These are phyloP conservation scores for Lasioglossum vierecki DNA, from an alignment of 2,888 invertebrate genomes.

Conservation along the genomic window DNA sequence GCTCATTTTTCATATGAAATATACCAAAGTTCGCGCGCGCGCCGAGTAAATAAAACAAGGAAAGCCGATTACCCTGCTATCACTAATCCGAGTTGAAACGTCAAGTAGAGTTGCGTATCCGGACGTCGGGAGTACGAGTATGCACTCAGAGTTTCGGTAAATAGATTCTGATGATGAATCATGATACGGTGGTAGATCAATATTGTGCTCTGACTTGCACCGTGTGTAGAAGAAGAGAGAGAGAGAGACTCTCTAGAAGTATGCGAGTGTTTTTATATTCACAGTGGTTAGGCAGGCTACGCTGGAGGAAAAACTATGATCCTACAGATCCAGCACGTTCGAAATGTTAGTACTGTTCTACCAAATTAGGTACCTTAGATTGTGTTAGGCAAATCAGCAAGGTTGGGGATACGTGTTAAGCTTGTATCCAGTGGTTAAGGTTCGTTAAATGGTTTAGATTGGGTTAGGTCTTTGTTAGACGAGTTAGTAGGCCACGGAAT, in stretches of 20 bases:
- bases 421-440: constrained; percentile 12
- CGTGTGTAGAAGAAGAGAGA: neutral
- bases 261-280: neutral
- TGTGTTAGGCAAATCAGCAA: constrained; percentile 2
- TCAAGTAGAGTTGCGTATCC: neutral
- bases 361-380: neutral
- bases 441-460: constrained; percentile 21
- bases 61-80: constrained; percentile 10
- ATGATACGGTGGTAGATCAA: constrained; percentile 6
- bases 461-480: constrained; percentile 10
- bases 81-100: constrained; percentile 3
- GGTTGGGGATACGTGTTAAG: neutral
- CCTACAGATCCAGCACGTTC: neutral
- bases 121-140: neutral
- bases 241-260: neutral
- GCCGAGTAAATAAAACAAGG: neutral
- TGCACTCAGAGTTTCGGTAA: constrained; percentile 5
- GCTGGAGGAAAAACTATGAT: neutral
- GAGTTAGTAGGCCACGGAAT: neutral
- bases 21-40: neutral
- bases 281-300: neutral
- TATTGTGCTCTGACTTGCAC: neutral
- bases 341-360: neutral
- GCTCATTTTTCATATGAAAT: neutral
- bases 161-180: constrained; percentile 5